Conservation (phyloP, 2,797 vertebrate genomes). For the Acipenser transmontanus region DNA sequence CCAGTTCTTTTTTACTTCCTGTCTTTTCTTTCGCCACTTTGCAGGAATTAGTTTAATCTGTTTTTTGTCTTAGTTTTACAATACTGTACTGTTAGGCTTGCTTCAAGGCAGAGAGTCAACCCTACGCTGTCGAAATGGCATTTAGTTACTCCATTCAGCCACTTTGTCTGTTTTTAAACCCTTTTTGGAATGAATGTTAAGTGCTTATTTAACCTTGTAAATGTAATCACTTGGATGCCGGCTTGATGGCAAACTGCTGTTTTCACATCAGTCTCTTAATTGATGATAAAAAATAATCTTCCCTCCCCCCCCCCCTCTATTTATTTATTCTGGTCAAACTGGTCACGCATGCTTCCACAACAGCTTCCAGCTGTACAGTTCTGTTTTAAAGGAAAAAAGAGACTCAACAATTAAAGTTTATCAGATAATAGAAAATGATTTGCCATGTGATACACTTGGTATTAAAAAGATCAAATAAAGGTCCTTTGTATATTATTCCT, state of each 20-base stretch:
- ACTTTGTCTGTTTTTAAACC: too few species aligned
- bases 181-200: not conserved
- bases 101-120: too few species aligned
- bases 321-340: not conserved
- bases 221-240: not conserved
- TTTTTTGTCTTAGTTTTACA: too few species aligned
- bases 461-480: not conserved
- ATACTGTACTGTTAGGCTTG: too few species aligned
- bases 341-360: not conserved
- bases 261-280: not conserved
- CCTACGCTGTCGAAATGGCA: too few species aligned
- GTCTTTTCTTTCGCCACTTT: too few species aligned
- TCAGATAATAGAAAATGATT: not conserved
- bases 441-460: not conserved
- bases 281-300: too few species aligned
- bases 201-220: slow-evolving; percentile 1
- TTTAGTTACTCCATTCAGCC: too few species aligned
- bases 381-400: not conserved
- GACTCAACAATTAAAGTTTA: not conserved
- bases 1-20: too few species aligned
- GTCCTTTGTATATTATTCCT: not conserved
- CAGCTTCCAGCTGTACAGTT: not conserved
- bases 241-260: not conserved
- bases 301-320: too few species aligned
- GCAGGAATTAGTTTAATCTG: too few species aligned